phyloP scores from a whole-genome alignment of 2,888 invertebrate genomes.

The Terebella lapidaria region DNA sequence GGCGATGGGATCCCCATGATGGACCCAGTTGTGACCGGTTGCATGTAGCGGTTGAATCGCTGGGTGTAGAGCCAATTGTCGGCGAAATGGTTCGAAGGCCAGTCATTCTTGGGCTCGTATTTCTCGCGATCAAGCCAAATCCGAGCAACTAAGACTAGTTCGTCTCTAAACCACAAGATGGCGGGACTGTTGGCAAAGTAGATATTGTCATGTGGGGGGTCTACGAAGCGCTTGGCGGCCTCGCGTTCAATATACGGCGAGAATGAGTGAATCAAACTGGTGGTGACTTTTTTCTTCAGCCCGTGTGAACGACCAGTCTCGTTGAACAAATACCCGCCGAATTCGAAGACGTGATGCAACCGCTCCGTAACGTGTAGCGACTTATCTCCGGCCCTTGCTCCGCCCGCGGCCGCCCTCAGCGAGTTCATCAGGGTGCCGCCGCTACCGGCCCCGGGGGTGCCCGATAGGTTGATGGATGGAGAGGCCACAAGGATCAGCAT shows the following conservation, averaged over 20 bases:
- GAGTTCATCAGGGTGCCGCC: too few species aligned
- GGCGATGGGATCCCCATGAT: conserved; percentile 30
- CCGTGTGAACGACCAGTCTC: conserved; percentile 16
- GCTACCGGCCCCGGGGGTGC: too few species aligned
- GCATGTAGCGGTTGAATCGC: conserved; percentile 25
- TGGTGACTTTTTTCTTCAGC: conserved; percentile 8
- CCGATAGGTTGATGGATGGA: too few species aligned
- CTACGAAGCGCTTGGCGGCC: conserved; percentile 26
- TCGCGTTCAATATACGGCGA: conserved; percentile 29
- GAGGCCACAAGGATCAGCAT: conserved; percentile 1
- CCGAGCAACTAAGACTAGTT: conserved; percentile 27
- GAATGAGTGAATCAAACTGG: conserved; percentile 28
- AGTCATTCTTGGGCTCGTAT: conserved; percentile 26
- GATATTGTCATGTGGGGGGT: conserved; percentile 26
- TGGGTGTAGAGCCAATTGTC: conserved; percentile 33
- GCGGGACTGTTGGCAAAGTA: conserved; percentile 33
- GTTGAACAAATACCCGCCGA: conserved; percentile 24
- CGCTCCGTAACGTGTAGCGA: conserved; percentile 3
- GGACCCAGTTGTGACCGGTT: conserved; percentile 25
- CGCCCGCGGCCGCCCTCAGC: not conserved
- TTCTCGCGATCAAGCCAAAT: conserved; percentile 31
- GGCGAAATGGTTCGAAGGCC: conserved; percentile 31
- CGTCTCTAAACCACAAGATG: conserved; percentile 24
- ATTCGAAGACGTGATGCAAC: conserved; percentile 6
- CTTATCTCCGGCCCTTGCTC: not conserved